Evolutionary conservation across 2,113 vertebrate species (phyloP), one percentile per base, ranked within the genome.

Genomic region (Oreochromis aureus): DNA sequence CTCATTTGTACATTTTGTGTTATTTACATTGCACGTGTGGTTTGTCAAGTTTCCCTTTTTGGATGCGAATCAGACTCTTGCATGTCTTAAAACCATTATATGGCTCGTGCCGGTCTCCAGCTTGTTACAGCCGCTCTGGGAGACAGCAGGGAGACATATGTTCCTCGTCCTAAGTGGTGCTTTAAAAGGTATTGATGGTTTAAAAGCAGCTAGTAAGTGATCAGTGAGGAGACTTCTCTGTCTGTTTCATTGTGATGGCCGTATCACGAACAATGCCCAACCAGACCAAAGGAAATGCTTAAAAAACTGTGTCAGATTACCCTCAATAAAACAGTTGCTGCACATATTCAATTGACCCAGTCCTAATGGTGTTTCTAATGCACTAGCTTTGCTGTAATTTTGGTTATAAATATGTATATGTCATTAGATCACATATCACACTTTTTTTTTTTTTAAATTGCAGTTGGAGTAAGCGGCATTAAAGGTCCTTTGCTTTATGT

Each of bases 151-250:
- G 90, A 93, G 94, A 94, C 91, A 88, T 90, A 94, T 94, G 95
- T 89, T 93, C 83, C 94, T 93, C 86, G 56, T 94, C 88, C 93
- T 95, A 96, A 96, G 95, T 95, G 95, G 89, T 86, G 86, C 95
- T 96, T 94, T 95, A 93, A 95, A 94, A 93, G 85, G 85, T 96
- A 97, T 96, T 95, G 96, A 96, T 94, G 93, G 89, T 95, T 95
- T 96, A 94, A 96, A 94, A 95, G 96, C 94, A 91, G 90, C 85
- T 76, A 86, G 89, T 87, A 91, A 92, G 90, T 86, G 94, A 96
- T 96, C 96, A 94, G 93, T 95, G 91, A 89, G 84, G 85, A 91
- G 92, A 92, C 91, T 83, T 85, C 58, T 81, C 83, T 89, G 89
- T 94, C 93, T 71, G 84, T 87, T 89, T 89, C 82, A 61, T 90